These are phyloP conservation scores for Nematolebias whitei DNA, from an alignment of 2,113 vertebrate species.

Conservation along the genomic window DNA sequence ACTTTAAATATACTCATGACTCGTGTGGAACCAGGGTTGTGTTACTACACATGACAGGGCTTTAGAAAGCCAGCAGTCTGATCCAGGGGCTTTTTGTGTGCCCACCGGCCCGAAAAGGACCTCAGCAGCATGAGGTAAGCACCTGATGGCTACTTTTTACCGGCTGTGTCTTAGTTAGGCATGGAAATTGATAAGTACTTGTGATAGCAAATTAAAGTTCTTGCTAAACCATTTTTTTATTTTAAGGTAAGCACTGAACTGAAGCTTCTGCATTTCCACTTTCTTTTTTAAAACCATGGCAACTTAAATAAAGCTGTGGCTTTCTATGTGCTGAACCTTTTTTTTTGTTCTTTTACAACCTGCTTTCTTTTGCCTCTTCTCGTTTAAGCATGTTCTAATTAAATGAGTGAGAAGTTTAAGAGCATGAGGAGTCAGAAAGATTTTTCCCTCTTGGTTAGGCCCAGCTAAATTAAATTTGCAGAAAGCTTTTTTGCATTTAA, in stretches of 20 bases:
- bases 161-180: no score
- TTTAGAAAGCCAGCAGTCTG: constrained; percentile 48
- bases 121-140: constrained; percentile 68
- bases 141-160: constrained; percentile 24
- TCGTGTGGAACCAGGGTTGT: constrained; percentile 54
- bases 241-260: fast-evolving
- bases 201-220: not conserved
- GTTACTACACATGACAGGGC: constrained; percentile 59
- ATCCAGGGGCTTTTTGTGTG: constrained; percentile 44
- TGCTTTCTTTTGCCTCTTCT: constrained; percentile 1
- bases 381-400: not conserved
- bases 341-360: constrained; percentile 7
- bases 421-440: not conserved
- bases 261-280: constrained; percentile 1
- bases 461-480: not conserved
- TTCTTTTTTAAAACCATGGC: not conserved
- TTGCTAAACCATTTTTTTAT: constrained; percentile 1
- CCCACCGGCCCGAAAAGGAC: constrained; percentile 34
- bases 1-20: constrained; percentile 73
- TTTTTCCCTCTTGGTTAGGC: not conserved
- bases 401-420: constrained; percentile 5
- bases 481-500: not conserved
- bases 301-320: not conserved
- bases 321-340: not conserved
- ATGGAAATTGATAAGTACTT: not conserved